Base-by-base conservation (phyloP, 2,888 invertebrate species). In the Metellina segmentata region DNA sequence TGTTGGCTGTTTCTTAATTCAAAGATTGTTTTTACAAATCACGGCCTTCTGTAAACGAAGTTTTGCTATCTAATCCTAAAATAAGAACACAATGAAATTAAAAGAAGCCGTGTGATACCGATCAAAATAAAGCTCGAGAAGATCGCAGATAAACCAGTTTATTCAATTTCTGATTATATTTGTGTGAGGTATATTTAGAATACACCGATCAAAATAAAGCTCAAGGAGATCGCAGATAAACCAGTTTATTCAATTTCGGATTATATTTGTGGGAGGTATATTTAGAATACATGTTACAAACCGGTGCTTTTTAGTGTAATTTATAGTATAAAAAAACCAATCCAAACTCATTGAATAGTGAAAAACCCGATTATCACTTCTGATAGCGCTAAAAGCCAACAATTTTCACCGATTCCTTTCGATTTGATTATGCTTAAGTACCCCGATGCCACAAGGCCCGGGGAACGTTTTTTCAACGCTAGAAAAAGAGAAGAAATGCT, bases 341-440 rank as follows among this genome's bases (percentile, higher is more conserved):
- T n/a, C 9, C 11, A 61, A 61, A 61, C 9, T 61, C 61, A 61
- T 16, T 61, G 61, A 61, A 61, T 61, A 61, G 7, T 61, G 61
- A 61, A 61, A 61, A 61, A 6, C 61, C 11, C 61, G 61, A 61
- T 61, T 61, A 61, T 61, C 61, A 61, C 61, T 61, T 61, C 11
- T 16, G 61, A 81, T 81, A 81, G 61, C 79, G 61, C 34, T 81
- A 81, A 81, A 81, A 81, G 71, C 49, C 70, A 81, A 81, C 71
- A 70, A 81, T 81, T 70, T 81, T 81, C 69, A 70, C 49, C 49
- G 49, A 69, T 81, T 81, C 69, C 69, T n/a, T 34, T 69, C 81
- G 69, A 81, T 70, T 70, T 69, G 49, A 81, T 71, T 81, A 48
- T 48, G 71, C 70, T 13, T 70, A 69, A 70, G 70, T 49, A 61